These are phyloP conservation scores for Mnemiopsis leidyi DNA, from an alignment of 37 sponge, comb jelly and placozoan genomes.

Conservation along the genomic window DNA sequence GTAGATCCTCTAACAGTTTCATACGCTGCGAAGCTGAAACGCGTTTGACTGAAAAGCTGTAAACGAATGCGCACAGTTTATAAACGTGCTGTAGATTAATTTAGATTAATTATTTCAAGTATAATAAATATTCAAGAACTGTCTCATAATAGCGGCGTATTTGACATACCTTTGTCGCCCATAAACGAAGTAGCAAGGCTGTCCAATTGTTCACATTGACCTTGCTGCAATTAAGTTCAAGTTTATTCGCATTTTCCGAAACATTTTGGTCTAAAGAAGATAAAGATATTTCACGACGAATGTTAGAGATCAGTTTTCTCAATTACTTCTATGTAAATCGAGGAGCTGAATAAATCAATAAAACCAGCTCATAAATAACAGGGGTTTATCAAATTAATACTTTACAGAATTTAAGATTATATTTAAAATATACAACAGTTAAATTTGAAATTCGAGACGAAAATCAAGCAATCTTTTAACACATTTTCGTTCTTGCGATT, in stretches of 20 bases:
- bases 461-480: neutral
- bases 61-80: too few species aligned
- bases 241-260: too few species aligned
- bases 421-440: slow-evolving; percentile 30
- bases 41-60: too few species aligned
- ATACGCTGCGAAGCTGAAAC: slow-evolving; percentile 54
- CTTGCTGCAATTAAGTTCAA: too few species aligned
- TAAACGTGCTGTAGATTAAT: too few species aligned
- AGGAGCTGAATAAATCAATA: too few species aligned
- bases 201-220: neutral
- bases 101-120: neutral
- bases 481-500: neutral
- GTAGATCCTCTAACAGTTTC: slow-evolving; percentile 53
- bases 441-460: neutral
- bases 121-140: neutral
- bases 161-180: slow-evolving; percentile 32
- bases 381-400: slow-evolving; percentile 32
- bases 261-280: too few species aligned
- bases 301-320: too few species aligned
- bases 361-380: too few species aligned
- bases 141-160: neutral
- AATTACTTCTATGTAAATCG: too few species aligned
- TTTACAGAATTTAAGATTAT: slow-evolving; percentile 32
- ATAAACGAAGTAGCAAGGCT: neutral
- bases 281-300: too few species aligned